These are phyloP conservation scores for Elephantulus edwardii DNA, from an alignment of 2,113 vertebrate species.

Conservation along the genomic window DNA sequence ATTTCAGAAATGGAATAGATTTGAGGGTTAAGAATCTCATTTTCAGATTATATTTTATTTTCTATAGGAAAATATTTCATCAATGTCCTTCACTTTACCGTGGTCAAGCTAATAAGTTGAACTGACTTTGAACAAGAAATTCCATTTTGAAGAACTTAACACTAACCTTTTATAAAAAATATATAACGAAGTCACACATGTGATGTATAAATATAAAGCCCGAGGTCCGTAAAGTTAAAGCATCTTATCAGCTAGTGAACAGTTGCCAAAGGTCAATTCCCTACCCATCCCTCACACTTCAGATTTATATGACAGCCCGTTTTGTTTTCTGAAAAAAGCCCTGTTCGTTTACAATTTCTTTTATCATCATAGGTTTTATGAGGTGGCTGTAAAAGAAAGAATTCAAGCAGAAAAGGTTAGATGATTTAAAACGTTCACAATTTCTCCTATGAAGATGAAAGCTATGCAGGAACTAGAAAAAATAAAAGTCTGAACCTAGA, in stretches of 20 bases:
- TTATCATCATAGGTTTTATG: neutral
- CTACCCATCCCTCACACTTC: neutral
- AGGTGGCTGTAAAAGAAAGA: neutral
- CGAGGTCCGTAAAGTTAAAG: neutral
- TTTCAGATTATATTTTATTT: constrained; percentile 7
- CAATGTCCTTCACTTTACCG: neutral
- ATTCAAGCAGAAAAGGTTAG: constrained; percentile 2
- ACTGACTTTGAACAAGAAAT: constrained; percentile 18
- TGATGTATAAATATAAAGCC: neutral
- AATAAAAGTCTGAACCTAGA: neutral
- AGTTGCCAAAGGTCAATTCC: neutral
- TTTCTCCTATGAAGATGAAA: neutral
- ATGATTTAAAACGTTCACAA: neutral
- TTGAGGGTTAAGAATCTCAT: neutral
- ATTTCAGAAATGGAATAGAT: neutral
- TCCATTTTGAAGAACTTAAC: neutral
- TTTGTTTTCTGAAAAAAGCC: neutral
- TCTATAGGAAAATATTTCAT: neutral
- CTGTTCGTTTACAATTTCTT: neutral
- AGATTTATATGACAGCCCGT: neutral
- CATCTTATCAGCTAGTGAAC: neutral
- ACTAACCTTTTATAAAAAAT: neutral
- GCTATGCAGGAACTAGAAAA: neutral
- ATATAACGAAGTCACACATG: neutral
- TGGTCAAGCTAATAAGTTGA: neutral